Base-by-base conservation (phyloP, 2,113 vertebrate species). In the Orycteropus afer region DNA sequence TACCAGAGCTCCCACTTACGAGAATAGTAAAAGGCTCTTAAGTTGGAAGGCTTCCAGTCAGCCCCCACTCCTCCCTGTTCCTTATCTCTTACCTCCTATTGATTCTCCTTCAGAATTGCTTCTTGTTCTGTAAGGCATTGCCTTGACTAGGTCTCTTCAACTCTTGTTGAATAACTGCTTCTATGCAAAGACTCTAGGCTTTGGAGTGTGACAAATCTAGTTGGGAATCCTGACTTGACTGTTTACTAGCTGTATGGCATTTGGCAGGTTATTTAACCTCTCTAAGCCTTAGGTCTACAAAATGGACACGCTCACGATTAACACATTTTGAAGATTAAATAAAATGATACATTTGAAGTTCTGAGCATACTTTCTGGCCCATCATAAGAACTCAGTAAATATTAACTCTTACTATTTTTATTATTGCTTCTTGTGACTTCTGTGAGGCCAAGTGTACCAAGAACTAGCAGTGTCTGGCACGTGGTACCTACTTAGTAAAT, bases 71-170 rank as follows among this genome's bases (percentile, higher is more conserved):
- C 55, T 74, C 1, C 0, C 57, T 27, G 8, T 89, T 61, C 29
- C 79, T 82, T 47, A 18, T 90, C 45, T 40, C 79, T 78, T 32
- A 49, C 51, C 51, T 93, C 45, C 78, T 40, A 1, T 53, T 92
- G 89, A 45, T 59, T 85, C 93, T 95, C 59, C 89, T 89, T 86
- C 55, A 83, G 57, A 69, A 40, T 27, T 83, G 83, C n/a, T 65
- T 89, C 53, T 63, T 37, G 22, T 95, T 81, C 95, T 84, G 29
- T 65, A 55, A 80, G 11, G 65, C n/a, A 51, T 61, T 51, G 74
- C 25, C 57, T 47, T 69, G 5, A 45, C 86, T 82, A 76, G 45
- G 23, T 74, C 49, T 81, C 7, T 42, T 73, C 7, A 32, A 61
- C 32, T 90, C 79, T 59, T 67, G 42, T 65, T 77, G 82, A 81